Conservation (phyloP, 2,113 vertebrate genomes). For the Sander vitreus region DNA sequence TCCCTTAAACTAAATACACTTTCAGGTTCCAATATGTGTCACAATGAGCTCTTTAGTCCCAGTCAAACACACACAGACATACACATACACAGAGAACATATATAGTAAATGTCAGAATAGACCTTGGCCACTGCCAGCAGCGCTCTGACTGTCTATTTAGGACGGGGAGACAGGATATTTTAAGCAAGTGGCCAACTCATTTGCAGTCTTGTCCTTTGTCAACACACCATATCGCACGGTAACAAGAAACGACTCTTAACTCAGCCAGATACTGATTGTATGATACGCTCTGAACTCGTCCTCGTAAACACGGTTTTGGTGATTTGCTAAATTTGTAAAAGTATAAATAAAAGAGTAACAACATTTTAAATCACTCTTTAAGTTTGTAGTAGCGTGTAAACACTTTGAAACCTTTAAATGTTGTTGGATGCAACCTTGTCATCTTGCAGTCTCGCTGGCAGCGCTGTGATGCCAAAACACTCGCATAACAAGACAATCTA, state of each 20-base stretch:
- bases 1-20: conserved; percentile 14
- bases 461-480: no score
- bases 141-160: background rate
- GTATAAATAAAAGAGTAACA: no score
- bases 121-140: conserved; percentile 47
- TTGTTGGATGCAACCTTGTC: no score
- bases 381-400: no score
- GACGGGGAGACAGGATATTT: conserved; percentile 33
- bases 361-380: no score
- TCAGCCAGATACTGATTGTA: background rate
- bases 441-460: no score
- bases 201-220: conserved; percentile 6
- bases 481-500: no score
- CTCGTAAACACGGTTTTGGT: background rate
- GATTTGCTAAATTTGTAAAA: conserved; percentile 4
- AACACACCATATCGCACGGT: background rate
- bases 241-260: background rate
- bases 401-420: no score
- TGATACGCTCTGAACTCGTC: background rate
- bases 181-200: conserved; percentile 20
- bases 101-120: conserved; percentile 31
- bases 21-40: background rate
- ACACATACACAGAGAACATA: background rate
- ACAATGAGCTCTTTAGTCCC: background rate
- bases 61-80: conserved; percentile 12